Evolutionary conservation across 2,113 vertebrate species (phyloP).

Genomic region (Sebastes fasciatus): DNA sequence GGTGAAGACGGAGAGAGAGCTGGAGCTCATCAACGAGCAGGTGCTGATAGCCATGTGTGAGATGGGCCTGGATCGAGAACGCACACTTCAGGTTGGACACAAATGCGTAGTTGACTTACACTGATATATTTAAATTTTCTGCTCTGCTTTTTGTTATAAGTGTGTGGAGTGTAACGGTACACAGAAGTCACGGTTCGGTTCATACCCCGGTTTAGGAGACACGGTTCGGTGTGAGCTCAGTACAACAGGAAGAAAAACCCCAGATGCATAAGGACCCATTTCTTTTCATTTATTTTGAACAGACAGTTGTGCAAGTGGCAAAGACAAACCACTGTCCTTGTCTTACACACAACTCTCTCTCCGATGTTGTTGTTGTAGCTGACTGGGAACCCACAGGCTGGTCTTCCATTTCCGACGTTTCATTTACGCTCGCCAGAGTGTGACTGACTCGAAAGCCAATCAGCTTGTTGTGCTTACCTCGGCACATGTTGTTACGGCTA

Average conservation of each 20-base stretch:
- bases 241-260: background rate
- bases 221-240: background rate
- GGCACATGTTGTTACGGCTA: too few relatives aligned
- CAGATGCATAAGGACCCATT: background rate
- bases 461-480: too few relatives aligned
- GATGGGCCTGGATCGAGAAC: constrained; percentile 96
- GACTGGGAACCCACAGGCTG: too few relatives aligned
- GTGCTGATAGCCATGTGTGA: constrained; percentile 95
- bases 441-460: too few relatives aligned
- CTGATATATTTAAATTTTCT: background rate
- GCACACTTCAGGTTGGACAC: constrained; percentile 88
- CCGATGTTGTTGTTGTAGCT: too few relatives aligned
- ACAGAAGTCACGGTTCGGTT: background rate
- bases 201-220: background rate
- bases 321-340: too few relatives aligned
- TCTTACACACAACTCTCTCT: too few relatives aligned
- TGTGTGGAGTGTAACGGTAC: background rate
- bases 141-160: background rate
- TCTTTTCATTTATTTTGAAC: background rate
- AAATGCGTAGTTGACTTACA: too few relatives aligned
- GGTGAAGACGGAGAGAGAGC: constrained; percentile 92
- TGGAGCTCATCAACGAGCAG: constrained; percentile 94
- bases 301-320: too few relatives aligned
- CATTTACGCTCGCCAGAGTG: too few relatives aligned
- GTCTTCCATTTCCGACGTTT: too few relatives aligned